A percentile compares a stretch with the other conserved stretches of the same genome.
These are phyloP conservation scores for Micoletzkya japonica DNA, from an alignment of 2,888 invertebrate species.

Conservation along the genomic window DNA sequence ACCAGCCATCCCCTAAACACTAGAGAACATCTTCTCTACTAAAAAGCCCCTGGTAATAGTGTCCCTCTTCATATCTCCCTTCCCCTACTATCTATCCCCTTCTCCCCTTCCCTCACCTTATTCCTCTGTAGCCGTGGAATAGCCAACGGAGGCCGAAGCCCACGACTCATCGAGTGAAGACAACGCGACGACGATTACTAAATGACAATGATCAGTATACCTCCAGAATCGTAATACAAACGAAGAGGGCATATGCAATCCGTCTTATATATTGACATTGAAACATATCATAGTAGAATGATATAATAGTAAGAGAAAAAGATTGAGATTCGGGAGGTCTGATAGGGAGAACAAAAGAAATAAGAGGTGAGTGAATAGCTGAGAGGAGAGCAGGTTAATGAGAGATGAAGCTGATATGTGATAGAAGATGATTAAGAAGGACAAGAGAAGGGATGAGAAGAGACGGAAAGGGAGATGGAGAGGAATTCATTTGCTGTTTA, in stretches of 20 bases:
- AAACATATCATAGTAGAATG: no score
- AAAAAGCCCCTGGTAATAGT: no score
- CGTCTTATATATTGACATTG: no score
- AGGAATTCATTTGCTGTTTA: not conserved
- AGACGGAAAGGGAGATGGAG: no score
- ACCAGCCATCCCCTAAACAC: no score
- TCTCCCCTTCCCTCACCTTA: conserved; percentile 4
- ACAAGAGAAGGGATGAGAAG: not conserved
- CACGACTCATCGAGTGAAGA: conserved; percentile 15
- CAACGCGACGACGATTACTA: conserved; percentile 9
- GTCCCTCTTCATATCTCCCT: no score
- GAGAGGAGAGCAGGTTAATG: not conserved
- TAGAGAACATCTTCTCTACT: no score
- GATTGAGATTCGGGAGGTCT: not conserved
- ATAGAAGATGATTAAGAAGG: not conserved
- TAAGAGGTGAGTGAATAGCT: not conserved
- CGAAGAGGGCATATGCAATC: no score
- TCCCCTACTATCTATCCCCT: no score
- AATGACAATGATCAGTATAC: not conserved
- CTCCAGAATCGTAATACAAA: no score
- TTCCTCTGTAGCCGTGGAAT: conserved; percentile 4
- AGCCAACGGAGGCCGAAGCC: conserved; percentile 4
- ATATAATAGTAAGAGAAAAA: no score
- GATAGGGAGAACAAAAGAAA: conserved; percentile 2
- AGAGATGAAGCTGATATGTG: not conserved